A percentile compares a stretch with the other conserved stretches of the same genome.
Evolutionary conservation across 2,113 vertebrate species (phyloP).

Genomic region (Erpornis zantholeuca): DNA sequence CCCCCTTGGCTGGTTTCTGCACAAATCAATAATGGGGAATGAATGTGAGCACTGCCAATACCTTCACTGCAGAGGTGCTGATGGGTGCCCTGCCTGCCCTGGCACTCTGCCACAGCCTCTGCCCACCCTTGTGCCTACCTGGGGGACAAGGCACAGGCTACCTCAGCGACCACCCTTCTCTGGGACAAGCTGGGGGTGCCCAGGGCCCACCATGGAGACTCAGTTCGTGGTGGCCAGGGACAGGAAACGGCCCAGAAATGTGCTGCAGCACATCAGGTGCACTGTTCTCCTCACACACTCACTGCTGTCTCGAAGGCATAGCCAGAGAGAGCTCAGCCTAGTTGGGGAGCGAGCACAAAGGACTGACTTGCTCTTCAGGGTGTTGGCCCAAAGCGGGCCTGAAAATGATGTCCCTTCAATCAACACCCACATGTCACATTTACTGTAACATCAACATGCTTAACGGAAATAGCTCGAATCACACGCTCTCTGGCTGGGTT

Average conservation of each 20-base stretch:
- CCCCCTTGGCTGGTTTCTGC: background rate
- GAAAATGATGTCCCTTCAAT: conserved; percentile 45
- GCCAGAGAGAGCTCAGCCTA: background rate
- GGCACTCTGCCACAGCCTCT: background rate
- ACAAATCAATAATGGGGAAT: background rate
- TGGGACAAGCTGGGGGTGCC: background rate
- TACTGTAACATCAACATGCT: conserved; percentile 12
- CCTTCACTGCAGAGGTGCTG: background rate
- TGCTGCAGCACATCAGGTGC: accelerated
- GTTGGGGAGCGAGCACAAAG: background rate
- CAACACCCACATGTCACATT: conserved; percentile 52
- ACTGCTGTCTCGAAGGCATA: background rate
- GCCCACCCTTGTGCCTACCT: background rate
- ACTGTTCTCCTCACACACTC: background rate
- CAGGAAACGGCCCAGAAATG: background rate
- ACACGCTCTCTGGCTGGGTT: background rate
- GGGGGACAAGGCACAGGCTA: background rate
- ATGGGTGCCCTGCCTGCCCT: background rate
- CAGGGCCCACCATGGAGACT: background rate
- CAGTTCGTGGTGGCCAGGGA: background rate
- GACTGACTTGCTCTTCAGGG: background rate
- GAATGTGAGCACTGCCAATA: background rate
- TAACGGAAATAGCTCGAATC: conserved; percentile 22
- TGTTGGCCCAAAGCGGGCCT: conserved; percentile 28
- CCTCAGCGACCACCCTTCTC: background rate